Percentiles rank a stretch among this genome's conserved stretches.
Evolutionary conservation across 2,113 vertebrate species (phyloP).

Genomic region (Petroica traversi): DNA sequence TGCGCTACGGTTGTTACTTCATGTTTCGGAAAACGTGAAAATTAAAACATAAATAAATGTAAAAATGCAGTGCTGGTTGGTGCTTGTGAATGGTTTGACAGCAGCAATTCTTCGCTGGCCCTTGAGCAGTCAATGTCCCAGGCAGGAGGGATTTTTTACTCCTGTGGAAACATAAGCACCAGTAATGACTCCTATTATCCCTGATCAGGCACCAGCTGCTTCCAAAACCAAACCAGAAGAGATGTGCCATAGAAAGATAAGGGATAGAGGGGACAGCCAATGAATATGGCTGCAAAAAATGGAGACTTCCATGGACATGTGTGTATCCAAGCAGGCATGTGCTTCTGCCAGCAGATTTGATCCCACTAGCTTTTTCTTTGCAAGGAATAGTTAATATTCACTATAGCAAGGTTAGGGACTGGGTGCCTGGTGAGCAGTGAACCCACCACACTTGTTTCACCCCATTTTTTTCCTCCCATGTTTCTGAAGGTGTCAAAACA

Average conservation of each 20-base stretch:
- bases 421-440: background rate
- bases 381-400: background rate
- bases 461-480: background rate
- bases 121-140: background rate
- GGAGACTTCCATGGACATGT: fast-evolving
- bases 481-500: background rate
- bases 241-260: background rate
- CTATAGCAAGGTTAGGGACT: background rate
- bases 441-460: fast-evolving
- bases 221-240: background rate
- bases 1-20: background rate
- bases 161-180: background rate
- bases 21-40: background rate
- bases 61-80: background rate
- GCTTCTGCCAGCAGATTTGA: background rate
- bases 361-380: background rate
- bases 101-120: background rate
- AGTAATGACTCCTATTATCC: background rate
- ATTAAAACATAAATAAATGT: no score
- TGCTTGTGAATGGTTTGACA: background rate
- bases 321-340: background rate
- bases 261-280: background rate
- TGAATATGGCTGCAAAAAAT: background rate
- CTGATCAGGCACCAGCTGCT: background rate
- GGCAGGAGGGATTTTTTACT: background rate